These are phyloP conservation scores for Hyperoodon ampullatus DNA, from an alignment of 2,113 vertebrate genomes.

Conservation along the genomic window DNA sequence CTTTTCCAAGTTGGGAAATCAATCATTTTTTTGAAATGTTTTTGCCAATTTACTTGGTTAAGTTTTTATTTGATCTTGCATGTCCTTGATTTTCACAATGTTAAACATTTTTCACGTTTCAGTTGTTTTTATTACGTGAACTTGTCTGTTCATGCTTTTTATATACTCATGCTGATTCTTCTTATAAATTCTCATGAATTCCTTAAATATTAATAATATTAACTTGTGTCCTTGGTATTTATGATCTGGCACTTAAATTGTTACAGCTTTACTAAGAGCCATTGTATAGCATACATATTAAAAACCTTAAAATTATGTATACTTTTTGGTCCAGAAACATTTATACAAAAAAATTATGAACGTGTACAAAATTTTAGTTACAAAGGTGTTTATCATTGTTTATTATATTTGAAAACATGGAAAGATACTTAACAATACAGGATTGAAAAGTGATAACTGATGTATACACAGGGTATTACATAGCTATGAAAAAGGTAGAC, in stretches of 20 bases:
- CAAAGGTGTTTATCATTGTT: neutral
- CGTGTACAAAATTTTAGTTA: neutral
- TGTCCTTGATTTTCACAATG: neutral
- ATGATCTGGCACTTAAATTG: neutral
- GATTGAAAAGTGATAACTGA: neutral
- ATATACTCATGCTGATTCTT: neutral
- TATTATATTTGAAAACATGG: neutral
- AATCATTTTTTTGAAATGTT: neutral
- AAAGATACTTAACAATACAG: neutral
- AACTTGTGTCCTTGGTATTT: slow-evolving; percentile 30
- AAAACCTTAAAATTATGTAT: neutral
- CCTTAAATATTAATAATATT: slow-evolving; percentile 35
- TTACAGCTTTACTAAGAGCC: neutral
- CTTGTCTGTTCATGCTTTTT: neutral
- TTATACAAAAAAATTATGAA: neutral
- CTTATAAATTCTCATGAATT: neutral
- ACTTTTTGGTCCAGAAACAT: neutral
- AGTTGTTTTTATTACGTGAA: neutral
- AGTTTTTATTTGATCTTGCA: neutral
- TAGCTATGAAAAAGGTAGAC: neutral
- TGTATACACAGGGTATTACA: neutral
- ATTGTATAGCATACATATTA: neutral
- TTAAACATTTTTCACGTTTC: neutral
- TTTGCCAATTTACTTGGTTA: neutral
- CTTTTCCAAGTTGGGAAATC: slow-evolving; percentile 26